Evolutionary conservation across 2,113 vertebrate genomes (phyloP).

Genomic region (Cricetomys ansorgei): DNA sequence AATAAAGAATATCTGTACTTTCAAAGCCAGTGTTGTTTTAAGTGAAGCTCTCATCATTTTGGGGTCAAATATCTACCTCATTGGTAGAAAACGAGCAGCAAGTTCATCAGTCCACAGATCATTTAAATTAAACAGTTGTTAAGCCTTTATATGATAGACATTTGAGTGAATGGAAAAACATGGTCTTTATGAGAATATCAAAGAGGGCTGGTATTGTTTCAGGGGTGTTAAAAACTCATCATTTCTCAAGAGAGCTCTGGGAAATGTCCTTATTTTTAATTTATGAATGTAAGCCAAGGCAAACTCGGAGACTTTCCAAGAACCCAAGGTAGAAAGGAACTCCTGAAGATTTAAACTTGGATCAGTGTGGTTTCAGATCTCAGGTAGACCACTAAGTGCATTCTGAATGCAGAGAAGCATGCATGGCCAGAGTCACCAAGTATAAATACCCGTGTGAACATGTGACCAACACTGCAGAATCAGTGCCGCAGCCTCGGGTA

Average conservation of each 20-base stretch:
- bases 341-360: rapidly evolving
- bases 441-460: not conserved
- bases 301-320: not conserved
- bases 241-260: not conserved
- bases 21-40: not conserved
- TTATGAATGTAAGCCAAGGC: not conserved
- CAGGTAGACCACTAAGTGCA: rapidly evolving
- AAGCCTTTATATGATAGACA: not conserved
- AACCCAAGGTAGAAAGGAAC: too few species aligned
- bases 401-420: not conserved
- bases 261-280: not conserved
- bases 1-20: not conserved
- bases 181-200: not conserved
- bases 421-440: not conserved
- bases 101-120: not conserved
- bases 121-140: not conserved
- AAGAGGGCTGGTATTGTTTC: not conserved
- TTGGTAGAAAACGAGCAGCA: not conserved
- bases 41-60: not conserved
- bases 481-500: not conserved
- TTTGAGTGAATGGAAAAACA: not conserved
- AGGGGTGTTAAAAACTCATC: too few species aligned
- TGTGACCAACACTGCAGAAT: not conserved
- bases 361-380: not conserved
- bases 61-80: not conserved